Conservation (phyloP, 2,888 invertebrate species). For the Acanthoscelides obtectus region DNA sequence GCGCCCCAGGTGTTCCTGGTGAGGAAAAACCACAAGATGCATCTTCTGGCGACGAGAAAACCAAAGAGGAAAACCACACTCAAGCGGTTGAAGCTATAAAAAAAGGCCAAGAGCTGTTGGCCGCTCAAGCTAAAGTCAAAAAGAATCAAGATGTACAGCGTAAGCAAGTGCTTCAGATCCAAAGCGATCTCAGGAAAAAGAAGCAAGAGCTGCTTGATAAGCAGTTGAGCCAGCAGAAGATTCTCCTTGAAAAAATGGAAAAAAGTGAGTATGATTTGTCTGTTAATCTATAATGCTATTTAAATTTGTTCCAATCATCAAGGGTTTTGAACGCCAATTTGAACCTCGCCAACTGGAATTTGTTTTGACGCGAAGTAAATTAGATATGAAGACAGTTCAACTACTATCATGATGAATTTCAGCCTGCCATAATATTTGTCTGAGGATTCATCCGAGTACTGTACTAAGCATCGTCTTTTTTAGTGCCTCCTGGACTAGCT, state of each 20-base stretch:
- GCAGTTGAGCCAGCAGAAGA: constrained; percentile 82
- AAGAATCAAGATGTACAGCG: constrained; percentile 71
- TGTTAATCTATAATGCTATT: no score
- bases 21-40: constrained; percentile 8
- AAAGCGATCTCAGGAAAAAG: constrained; percentile 75
- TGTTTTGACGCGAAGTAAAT: no score
- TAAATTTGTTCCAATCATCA: no score
- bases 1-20: constrained; percentile 5
- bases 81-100: constrained; percentile 48
- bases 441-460: no score
- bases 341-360: no score
- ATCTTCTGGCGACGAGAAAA: constrained; percentile 41
- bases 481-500: constrained; percentile 64
- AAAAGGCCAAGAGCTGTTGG: constrained; percentile 55
- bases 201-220: constrained; percentile 85
- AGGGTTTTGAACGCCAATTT: no score
- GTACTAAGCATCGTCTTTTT: no score
- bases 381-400: no score
- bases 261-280: constrained; percentile 51
- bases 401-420: no score
- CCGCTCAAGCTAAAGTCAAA: constrained; percentile 63
- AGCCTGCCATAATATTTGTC: no score
- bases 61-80: constrained; percentile 40
- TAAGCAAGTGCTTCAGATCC: constrained; percentile 70
- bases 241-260: constrained; percentile 77